Evolutionary conservation across 2,797 vertebrate genomes (phyloP), one percentile per base, ranked within the genome.

Genomic region (Carapus acus): DNA sequence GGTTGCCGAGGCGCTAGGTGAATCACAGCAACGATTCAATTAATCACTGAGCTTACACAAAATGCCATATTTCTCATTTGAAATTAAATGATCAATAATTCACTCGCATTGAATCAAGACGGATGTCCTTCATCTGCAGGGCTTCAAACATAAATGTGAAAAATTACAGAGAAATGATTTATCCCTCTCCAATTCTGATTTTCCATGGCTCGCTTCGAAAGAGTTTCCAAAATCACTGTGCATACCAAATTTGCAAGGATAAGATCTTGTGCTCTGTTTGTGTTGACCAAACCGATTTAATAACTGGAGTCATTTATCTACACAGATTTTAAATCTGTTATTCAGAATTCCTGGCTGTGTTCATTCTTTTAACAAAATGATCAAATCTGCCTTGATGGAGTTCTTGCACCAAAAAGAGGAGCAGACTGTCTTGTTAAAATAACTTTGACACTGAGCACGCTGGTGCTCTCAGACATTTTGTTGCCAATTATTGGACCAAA

Each of bases 11-110:
- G 68, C 81, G 73, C 60, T 64, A 70, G 54, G 66, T 73, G 68
- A 82, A 81, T 77, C 66, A 56, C 1, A 33, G 64, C 59, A 78
- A 58, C 48, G 52, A 55, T 71, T 60, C 55, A 84, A 87, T 89
- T 85, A 87, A 88, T 88, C 85, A 86, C 73, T 46, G 67, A 54
- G 56, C 71, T 77, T 67, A 82, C 73, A 84, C 69, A 81, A 65
- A 67, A 74, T 73, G 67, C 74, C 74, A 82, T 82, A 78, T 79
- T 87, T 89, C 86, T 87, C 65, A 57, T 66, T 76, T 70, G 71
- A 86, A 90, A 89, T 89, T 69, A 88, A 74, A 74, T 83, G 77
- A 86, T 89, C 77, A 89, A 89, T 89, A 83, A 89, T 89, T 89
- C 82, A 90, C 76, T 49, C 64, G 64, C 83, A 81, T 82, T 82